These are phyloP conservation scores for Sinonovacula constricta DNA, from an alignment of 1,140 invertebrate species.

Conservation along the genomic window DNA sequence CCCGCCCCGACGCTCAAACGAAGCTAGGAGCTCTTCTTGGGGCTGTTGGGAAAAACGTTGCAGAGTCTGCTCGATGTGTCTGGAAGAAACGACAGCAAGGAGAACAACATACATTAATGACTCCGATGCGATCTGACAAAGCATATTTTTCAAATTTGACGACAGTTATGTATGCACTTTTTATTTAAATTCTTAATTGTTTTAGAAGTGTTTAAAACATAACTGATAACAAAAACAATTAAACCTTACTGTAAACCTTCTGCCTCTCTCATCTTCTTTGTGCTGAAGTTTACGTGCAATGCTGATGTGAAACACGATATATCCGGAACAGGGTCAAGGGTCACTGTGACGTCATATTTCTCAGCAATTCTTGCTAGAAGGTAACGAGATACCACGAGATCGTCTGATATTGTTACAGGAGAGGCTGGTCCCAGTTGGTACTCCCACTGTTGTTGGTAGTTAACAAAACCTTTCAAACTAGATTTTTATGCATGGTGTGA, in stretches of 20 bases:
- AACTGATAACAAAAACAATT: too few relatives aligned
- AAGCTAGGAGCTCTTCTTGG: not conserved
- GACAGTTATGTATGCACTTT: too few relatives aligned
- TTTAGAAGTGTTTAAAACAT: too few relatives aligned
- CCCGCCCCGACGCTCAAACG: not conserved
- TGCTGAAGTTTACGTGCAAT: not conserved
- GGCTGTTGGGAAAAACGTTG: not conserved
- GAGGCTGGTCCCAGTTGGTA: not conserved
- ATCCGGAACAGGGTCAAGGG: not conserved
- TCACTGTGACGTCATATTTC: not conserved
- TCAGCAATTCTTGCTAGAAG: not conserved
- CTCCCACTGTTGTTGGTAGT: too few relatives aligned
- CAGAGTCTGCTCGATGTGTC: not conserved
- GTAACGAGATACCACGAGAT: not conserved
- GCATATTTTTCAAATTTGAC: too few relatives aligned
- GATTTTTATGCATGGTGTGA: too few relatives aligned
- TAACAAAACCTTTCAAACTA: too few relatives aligned
- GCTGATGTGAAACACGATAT: not conserved
- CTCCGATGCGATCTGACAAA: too few relatives aligned
- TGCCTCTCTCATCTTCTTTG: not conserved
- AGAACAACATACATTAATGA: too few relatives aligned
- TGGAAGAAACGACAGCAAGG: too few relatives aligned
- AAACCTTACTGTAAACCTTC: not conserved
- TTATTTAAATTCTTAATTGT: too few relatives aligned
- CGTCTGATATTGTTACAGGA: not conserved